Evolutionary conservation across 2,888 invertebrate genomes (phyloP).

Genomic region (Acholoe squamosa): DNA sequence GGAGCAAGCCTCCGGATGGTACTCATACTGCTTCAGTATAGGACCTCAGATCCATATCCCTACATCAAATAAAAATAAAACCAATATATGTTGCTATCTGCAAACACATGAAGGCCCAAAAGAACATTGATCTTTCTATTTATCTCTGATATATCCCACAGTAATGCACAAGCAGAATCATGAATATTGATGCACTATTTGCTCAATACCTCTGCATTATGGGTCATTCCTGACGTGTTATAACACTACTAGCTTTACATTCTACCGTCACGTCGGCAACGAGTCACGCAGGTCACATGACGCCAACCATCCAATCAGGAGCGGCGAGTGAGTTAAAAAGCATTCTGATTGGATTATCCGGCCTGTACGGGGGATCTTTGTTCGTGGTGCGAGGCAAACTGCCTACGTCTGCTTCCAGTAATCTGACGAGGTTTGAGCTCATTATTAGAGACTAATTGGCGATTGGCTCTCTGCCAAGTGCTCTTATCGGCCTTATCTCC

Average conservation of each 20-base stretch:
- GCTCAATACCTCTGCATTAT: neutral
- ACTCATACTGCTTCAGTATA: too few relatives aligned
- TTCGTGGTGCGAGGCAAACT: neutral
- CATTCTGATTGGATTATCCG: conserved; percentile 35
- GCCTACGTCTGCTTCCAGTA: conserved; percentile 47
- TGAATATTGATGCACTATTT: too few relatives aligned
- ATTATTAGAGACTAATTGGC: conserved; percentile 51
- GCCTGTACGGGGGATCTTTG: neutral
- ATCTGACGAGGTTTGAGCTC: conserved; percentile 36
- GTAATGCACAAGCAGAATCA: too few relatives aligned
- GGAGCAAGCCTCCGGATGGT: neutral
- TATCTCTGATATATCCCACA: too few relatives aligned
- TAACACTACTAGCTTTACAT: neutral
- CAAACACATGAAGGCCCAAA: too few relatives aligned
- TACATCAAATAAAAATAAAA: too few relatives aligned
- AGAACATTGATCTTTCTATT: too few relatives aligned
- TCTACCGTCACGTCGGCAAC: neutral
- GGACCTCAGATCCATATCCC: too few relatives aligned
- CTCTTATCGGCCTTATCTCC: conserved; percentile 9
- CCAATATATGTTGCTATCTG: too few relatives aligned
- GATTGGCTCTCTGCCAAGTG: conserved; percentile 50
- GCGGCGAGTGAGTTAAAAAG: conserved; percentile 39
- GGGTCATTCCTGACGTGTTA: neutral
- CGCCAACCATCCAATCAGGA: conserved; percentile 36
- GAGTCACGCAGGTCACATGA: conserved; percentile 32